Evolutionary conservation across 2,113 vertebrate species (phyloP), one percentile per base, ranked within the genome.

Genomic region (Malaclemys terrapin): DNA sequence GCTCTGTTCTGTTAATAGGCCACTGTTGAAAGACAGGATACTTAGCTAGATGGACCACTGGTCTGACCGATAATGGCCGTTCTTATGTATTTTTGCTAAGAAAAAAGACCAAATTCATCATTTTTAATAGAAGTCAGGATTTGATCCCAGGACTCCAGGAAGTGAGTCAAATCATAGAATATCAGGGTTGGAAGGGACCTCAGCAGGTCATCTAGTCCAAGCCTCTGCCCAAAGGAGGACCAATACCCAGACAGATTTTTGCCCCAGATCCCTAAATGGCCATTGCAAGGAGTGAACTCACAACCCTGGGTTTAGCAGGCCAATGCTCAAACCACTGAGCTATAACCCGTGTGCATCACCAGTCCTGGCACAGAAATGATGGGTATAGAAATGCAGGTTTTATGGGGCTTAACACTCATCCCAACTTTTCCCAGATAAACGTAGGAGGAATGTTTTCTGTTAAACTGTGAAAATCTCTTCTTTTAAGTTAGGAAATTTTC

Each of bases 311-410:
- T 45, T 45, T 45, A 45, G 45, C 45, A 45, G 45, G 45, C 45
- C 45, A 45, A 45, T 45, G 45, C 45, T 45, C 45, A 45, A 45
- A 45, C 45, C 45, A 45, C 45, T 45, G 45, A 45, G 45, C 45
- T 45, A 6, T 45, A 45, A 96, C 89, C 96, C 92, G 65, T 83
- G 95, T 92, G 96, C 85, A 92, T 96, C 96, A 96, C 91, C 92
- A 84, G 59, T 89, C 96, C 94, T 95, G 95, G 95, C 96, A 97
- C 96, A 96, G 96, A 96, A 97, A 96, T 96, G 96, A 96, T 96
- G 95, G 95, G 91, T 96, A 94, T 95, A 96, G 96, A 96, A 96
- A 97, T 95, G 96, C 95, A 96, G 96, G 96, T 97, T 97, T 95
- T 96, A 91, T 91, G 89, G 93, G 95, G 95, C 95, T 97, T 96